These are phyloP conservation scores for Riparia riparia DNA, from an alignment of 2,113 vertebrate species.

Conservation along the genomic window DNA sequence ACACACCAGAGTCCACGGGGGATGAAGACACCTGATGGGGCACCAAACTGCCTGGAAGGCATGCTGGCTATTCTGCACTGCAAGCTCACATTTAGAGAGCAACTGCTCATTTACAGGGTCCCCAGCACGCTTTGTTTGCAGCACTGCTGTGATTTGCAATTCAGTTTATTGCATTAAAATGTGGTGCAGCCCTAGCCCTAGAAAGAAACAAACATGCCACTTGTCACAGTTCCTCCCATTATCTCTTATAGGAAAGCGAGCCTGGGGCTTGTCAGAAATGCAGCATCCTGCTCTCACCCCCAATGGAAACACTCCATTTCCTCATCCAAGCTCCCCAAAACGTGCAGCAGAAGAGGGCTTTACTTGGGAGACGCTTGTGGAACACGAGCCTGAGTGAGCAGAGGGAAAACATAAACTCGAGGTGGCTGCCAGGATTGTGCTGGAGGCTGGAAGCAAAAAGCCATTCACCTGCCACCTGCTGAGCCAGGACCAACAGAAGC, in stretches of 20 bases:
- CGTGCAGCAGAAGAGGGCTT: neutral
- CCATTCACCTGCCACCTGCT: neutral
- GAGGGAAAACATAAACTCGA: neutral
- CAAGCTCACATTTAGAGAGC: neutral
- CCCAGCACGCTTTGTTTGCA: neutral
- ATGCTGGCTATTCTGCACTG: neutral
- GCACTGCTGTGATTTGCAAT: neutral
- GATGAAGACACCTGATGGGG: accelerated
- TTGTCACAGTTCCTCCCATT: neutral
- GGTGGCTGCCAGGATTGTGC: neutral
- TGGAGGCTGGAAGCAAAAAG: neutral
- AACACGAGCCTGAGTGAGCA: neutral
- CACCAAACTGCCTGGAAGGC: accelerated
- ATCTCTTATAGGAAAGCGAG: neutral
- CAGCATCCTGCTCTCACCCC: neutral
- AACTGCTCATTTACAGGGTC: neutral
- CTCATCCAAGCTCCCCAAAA: neutral
- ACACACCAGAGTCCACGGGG: neutral
- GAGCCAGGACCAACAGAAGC: neutral
- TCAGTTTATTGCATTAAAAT: neutral
- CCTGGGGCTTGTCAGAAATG: neutral
- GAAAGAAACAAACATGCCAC: neutral
- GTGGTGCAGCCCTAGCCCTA: neutral
- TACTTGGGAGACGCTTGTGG: accelerated
- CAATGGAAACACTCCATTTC: neutral